These are phyloP conservation scores for Chitala chitala DNA, from an alignment of 2,113 vertebrate species.

Conservation along the genomic window DNA sequence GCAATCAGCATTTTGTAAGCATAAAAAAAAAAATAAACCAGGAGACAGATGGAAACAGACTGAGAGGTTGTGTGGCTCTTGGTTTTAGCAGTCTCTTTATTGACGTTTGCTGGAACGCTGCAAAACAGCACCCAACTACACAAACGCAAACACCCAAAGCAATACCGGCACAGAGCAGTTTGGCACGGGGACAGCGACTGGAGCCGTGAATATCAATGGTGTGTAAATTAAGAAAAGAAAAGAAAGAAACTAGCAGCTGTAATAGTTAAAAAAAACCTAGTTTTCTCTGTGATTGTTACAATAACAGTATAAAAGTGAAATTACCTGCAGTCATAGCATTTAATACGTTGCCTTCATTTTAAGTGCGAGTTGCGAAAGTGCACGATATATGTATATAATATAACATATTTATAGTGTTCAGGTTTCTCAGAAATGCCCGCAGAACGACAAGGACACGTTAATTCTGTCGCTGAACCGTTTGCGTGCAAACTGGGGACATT, in stretches of 20 bases:
- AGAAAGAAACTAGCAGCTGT: background rate
- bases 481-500: too few relatives aligned
- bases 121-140: constrained; percentile 32
- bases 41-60: constrained; percentile 11
- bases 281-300: constrained; percentile 4
- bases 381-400: background rate
- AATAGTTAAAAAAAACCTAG: background rate
- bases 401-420: too few relatives aligned
- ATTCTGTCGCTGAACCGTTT: too few relatives aligned
- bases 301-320: constrained; percentile 15
- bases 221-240: constrained; percentile 7
- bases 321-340: constrained; percentile 7
- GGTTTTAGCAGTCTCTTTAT: constrained; percentile 39
- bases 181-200: constrained; percentile 36
- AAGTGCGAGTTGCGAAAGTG: background rate
- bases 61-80: background rate
- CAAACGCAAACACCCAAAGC: constrained; percentile 37
- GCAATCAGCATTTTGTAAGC: background rate
- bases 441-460: too few relatives aligned
- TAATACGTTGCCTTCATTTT: constrained; percentile 1
- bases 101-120: constrained; percentile 41
- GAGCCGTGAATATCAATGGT: constrained; percentile 13
- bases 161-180: constrained; percentile 36
- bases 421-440: too few relatives aligned
- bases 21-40: background rate